A percentile compares a stretch with the other conserved stretches of the same genome.
phyloP scores from a whole-genome alignment of 2,113 vertebrate species.

The Myotis davidii region DNA sequence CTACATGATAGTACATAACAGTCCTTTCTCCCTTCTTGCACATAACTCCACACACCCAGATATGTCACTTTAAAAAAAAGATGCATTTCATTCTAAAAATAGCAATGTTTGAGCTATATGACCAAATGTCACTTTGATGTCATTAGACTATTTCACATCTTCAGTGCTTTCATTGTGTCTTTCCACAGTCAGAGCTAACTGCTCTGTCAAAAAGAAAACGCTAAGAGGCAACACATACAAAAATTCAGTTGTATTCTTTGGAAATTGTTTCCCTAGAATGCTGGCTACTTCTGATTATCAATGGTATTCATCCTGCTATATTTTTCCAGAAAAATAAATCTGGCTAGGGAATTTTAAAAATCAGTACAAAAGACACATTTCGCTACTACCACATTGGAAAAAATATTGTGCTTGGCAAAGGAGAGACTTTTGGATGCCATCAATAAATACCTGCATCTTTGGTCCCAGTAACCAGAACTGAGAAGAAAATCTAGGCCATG shows the following conservation, averaged over 20 bases:
- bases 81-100: background rate
- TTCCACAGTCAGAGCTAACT: background rate
- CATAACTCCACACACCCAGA: background rate
- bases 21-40: background rate
- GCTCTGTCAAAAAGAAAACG: background rate
- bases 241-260: constrained; percentile 8
- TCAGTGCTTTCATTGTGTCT: background rate
- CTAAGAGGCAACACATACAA: background rate
- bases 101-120: background rate
- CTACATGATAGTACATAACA: no score
- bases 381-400: constrained; percentile 37
- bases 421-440: constrained; percentile 38
- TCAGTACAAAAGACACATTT: constrained; percentile 56
- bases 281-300: constrained; percentile 59
- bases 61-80: background rate
- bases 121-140: background rate
- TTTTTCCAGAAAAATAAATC: constrained; percentile 58
- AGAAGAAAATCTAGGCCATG: constrained; percentile 8
- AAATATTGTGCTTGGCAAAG: constrained; percentile 71
- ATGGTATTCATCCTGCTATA: constrained; percentile 14
- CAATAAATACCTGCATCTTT: constrained; percentile 56
- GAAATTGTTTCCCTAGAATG: constrained; percentile 33
- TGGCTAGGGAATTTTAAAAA: constrained; percentile 50
- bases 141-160: background rate
- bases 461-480: constrained; percentile 52